A percentile compares a stretch with the other conserved stretches of the same genome.
Conservation (phyloP, 2,113 vertebrate species). For the Romanogobio albipinnatus region DNA sequence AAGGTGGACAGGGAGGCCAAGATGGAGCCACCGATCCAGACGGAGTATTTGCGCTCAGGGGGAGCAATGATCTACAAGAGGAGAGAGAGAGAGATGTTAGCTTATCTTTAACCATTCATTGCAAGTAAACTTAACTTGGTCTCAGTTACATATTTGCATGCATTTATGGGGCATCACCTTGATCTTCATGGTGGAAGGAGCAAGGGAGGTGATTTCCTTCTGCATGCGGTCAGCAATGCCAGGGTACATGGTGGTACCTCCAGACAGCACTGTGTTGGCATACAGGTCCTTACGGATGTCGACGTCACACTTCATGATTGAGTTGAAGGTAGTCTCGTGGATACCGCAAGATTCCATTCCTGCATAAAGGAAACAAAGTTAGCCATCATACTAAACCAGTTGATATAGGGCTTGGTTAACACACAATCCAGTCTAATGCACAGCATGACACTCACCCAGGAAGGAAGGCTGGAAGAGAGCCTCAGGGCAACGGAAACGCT, state of each 20-base stretch:
- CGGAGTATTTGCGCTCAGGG: slow-evolving; percentile 96
- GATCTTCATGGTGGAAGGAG: slow-evolving; percentile 79
- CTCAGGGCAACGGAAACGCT: slow-evolving; percentile 95
- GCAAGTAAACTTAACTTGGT: no score
- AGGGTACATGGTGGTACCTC: slow-evolving; percentile 75
- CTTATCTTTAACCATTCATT: neutral
- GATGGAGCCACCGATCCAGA: slow-evolving; percentile 98
- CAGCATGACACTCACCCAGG: slow-evolving; percentile 78
- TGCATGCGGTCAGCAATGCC: slow-evolving; percentile 78
- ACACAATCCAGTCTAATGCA: no score
- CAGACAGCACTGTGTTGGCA: slow-evolving; percentile 76
- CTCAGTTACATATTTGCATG: no score
- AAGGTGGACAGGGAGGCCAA: slow-evolving; percentile 98
- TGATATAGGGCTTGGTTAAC: no score
- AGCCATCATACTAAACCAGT: no score
- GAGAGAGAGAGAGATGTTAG: neutral
- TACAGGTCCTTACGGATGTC: slow-evolving; percentile 81
- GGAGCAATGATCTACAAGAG: slow-evolving; percentile 93
- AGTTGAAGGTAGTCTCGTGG: slow-evolving; percentile 77
- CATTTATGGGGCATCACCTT: slow-evolving; percentile 67
- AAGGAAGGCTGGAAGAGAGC: slow-evolving; percentile 97
- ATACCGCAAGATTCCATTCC: slow-evolving; percentile 78
- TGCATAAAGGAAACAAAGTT: slow-evolving; percentile 27
- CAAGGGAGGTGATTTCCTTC: slow-evolving; percentile 78
- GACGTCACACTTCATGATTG: slow-evolving; percentile 78